phyloP scores from a whole-genome alignment of 1,140 invertebrate species.

The Drosophila nigromelanica region DNA sequence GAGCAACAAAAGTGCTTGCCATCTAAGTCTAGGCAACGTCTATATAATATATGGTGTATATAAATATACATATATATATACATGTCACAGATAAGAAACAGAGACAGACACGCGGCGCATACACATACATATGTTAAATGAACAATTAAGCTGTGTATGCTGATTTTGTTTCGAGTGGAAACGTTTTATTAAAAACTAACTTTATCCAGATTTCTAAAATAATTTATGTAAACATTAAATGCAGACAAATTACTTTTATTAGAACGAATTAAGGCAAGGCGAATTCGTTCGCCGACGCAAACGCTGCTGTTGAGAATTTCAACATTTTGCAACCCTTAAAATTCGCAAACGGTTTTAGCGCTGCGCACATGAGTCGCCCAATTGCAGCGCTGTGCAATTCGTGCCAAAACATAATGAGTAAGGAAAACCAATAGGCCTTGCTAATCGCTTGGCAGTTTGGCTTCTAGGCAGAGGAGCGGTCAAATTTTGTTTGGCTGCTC shows the following conservation, averaged over 20 bases:
- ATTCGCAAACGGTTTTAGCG: slow-evolving; percentile 63
- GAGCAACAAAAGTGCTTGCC: not conserved
- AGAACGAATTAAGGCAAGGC: slow-evolving; percentile 55
- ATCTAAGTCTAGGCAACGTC: not conserved
- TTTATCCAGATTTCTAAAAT: not conserved
- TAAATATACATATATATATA: not conserved
- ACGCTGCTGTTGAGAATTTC: slow-evolving; percentile 27
- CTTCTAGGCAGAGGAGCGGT: slow-evolving; percentile 69
- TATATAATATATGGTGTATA: slow-evolving; percentile 8
- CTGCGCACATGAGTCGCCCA: slow-evolving; percentile 4
- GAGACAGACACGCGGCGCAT: not conserved
- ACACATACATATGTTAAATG: not conserved
- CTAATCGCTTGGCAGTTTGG: slow-evolving; percentile 77
- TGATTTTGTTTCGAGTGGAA: slow-evolving; percentile 32
- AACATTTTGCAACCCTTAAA: slow-evolving; percentile 2
- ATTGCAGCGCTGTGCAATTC: not conserved
- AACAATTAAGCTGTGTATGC: slow-evolving; percentile 57
- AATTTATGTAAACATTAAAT: not conserved
- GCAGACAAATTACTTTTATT: slow-evolving; percentile 36
- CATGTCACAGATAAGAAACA: slow-evolving; percentile 4
- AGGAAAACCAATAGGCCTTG: slow-evolving; percentile 82
- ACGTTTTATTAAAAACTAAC: slow-evolving; percentile 2
- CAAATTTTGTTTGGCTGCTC: not conserved
- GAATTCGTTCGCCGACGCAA: not conserved
- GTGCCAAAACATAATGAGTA: slow-evolving; percentile 83